These are phyloP conservation scores for Drosophila suzukii DNA, from an alignment of 1,140 invertebrate genomes.

Conservation along the genomic window DNA sequence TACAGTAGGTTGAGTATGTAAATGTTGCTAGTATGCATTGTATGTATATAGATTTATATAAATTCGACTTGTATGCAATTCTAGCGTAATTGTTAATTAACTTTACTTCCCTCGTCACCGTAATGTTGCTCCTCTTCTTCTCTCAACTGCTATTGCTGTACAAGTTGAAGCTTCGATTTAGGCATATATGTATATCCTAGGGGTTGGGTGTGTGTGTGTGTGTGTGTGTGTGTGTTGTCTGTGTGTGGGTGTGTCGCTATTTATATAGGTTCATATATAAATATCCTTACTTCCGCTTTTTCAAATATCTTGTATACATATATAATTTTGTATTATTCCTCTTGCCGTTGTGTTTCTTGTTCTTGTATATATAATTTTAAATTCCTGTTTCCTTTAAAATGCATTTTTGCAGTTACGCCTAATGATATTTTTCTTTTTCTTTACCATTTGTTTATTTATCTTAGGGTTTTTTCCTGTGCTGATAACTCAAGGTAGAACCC, in stretches of 20 bases:
- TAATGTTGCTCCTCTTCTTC: too few relatives aligned
- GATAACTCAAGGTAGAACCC: conserved; percentile 34
- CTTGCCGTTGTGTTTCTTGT: conserved; percentile 24
- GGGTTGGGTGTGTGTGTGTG: neutral
- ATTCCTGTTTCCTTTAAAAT: conserved; percentile 81
- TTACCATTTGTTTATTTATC: neutral
- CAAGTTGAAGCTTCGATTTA: conserved; percentile 56
- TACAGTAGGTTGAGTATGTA: conserved; percentile 60
- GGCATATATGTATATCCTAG: conserved; percentile 32
- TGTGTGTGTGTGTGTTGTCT: conserved; percentile 32
- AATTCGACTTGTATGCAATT: conserved; percentile 81
- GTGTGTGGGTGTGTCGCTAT: conserved; percentile 40
- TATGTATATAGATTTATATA: conserved; percentile 66
- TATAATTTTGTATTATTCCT: conserved; percentile 38
- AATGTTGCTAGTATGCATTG: conserved; percentile 47
- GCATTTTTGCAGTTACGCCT: conserved; percentile 78
- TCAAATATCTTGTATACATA: conserved; percentile 65
- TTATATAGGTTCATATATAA: conserved; percentile 72
- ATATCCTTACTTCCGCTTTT: conserved; percentile 66
- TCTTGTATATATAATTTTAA: conserved; percentile 75
- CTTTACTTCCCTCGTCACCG: neutral
- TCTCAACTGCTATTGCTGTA: conserved; percentile 46
- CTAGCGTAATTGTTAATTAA: conserved; percentile 69
- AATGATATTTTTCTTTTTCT: conserved; percentile 64
- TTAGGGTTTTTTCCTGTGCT: conserved; percentile 25